A percentile compares a stretch with the other conserved stretches of the same genome.
Evolutionary conservation across 1,140 invertebrate species (phyloP).

Genomic region (Latrodectus geometricus): DNA sequence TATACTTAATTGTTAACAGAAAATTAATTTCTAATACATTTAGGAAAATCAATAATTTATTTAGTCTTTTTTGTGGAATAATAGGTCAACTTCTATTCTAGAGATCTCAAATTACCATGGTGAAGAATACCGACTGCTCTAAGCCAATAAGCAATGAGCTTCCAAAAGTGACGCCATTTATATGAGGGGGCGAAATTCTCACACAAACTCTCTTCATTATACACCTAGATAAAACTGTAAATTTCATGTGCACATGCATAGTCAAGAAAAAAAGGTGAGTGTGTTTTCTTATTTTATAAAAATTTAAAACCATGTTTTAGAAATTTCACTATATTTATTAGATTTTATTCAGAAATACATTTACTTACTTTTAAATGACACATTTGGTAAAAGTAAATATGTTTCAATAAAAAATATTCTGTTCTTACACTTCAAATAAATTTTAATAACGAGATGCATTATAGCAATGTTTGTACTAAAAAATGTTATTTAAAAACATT

Average conservation of each 20-base stretch:
- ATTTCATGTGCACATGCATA: background rate
- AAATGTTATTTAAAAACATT: too few relatives aligned
- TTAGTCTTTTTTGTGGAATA: background rate
- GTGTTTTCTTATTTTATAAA: background rate
- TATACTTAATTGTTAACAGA: too few relatives aligned
- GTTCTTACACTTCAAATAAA: too few relatives aligned
- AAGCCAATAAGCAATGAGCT: constrained; percentile 42
- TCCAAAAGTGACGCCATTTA: constrained; percentile 26
- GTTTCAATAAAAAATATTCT: too few relatives aligned
- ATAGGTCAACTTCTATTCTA: background rate
- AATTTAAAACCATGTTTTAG: background rate
- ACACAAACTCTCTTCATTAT: too few relatives aligned
- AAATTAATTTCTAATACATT: too few relatives aligned
- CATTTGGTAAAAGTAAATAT: background rate
- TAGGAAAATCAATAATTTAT: too few relatives aligned
- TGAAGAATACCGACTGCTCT: constrained; percentile 6
- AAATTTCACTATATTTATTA: too few relatives aligned
- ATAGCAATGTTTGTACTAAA: too few relatives aligned
- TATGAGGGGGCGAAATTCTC: constrained; percentile 16
- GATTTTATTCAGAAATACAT: background rate
- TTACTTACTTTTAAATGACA: background rate
- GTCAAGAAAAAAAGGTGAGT: background rate
- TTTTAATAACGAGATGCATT: too few relatives aligned
- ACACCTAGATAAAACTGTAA: background rate
- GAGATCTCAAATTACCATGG: constrained; percentile 30